These are phyloP conservation scores for Festucalex cinctus DNA, from an alignment of 2,113 vertebrate species.

Conservation along the genomic window DNA sequence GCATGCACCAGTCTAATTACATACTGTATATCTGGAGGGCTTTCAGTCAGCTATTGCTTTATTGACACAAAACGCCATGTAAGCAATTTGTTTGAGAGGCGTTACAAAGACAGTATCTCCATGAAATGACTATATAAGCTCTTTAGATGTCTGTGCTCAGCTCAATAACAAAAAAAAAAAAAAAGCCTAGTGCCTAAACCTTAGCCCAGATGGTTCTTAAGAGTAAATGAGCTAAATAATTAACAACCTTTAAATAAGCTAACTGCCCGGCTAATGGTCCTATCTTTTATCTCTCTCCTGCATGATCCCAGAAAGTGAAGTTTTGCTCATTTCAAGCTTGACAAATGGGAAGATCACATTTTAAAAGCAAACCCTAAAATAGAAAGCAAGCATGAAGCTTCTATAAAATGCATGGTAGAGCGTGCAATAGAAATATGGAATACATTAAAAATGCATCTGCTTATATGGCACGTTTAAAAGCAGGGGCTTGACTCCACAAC, in stretches of 20 bases:
- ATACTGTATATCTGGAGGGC: constrained; percentile 34
- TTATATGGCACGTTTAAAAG: constrained; percentile 14
- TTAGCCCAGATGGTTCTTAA: constrained; percentile 22
- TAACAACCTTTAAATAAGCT: constrained; percentile 56
- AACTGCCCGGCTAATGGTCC: constrained; percentile 53
- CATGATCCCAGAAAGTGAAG: constrained; percentile 40
- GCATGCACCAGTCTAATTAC: constrained; percentile 57
- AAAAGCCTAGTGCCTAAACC: constrained; percentile 44
- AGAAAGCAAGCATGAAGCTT: constrained; percentile 1
- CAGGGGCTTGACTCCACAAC: background rate
- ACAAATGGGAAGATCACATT: constrained; percentile 15
- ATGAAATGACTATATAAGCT: constrained; percentile 14
- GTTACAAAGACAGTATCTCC: constrained; percentile 1
- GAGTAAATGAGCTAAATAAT: constrained; percentile 65
- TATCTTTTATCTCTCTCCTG: constrained; percentile 59
- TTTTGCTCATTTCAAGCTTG: constrained; percentile 24
- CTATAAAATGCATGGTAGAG: constrained; percentile 13
- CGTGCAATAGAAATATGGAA: constrained; percentile 14
- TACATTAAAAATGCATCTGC: constrained; percentile 36
- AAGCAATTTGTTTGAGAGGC: constrained; percentile 16
- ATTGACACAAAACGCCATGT: constrained; percentile 26
- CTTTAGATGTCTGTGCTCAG: constrained; percentile 17
- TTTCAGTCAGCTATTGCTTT: constrained; percentile 42
- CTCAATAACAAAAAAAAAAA: constrained; percentile 26
- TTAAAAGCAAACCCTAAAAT: constrained; percentile 20